Base-by-base conservation (phyloP, 2,797 vertebrate genomes). In the Phoeniculus purpureus region DNA sequence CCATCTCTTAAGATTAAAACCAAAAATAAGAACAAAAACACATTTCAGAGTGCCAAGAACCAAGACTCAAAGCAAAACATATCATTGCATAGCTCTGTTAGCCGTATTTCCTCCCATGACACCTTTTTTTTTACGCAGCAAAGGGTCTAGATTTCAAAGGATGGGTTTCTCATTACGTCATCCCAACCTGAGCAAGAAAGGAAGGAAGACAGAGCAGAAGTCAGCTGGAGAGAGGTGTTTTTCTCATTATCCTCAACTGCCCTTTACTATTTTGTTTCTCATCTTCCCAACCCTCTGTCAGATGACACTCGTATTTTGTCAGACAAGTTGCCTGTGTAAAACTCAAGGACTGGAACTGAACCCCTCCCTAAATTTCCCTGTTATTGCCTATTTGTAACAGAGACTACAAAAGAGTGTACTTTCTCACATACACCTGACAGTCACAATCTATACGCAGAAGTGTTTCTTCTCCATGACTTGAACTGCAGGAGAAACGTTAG, bases 241-340 rank as follows among this genome's bases (percentile, higher is more conserved):
- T 97, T 95, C 96, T 96, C 93, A 81, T 95, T 95, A 96, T 93
- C 85, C 94, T 94, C 85, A 85, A 52, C 81, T 88, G 91, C 87
- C 86, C 94, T 96, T 93, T 85, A 74, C 77, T 88, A 70, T 82
- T 95, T 90, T 80, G 51, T 60, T 85, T 80, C 86, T 91, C 61
- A 74, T 55, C 58, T 59, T 93, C 80, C 21, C n/a, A 77, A 1
- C 54, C 26, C 17, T 81, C 72, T 72, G 66, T 73, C 76, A 93
- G 23, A 37, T 66, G 52, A 84, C 80, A 93, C 71, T 95, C 77
- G 89, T 90, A 34, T 87, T 91, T 91, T 92, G 70, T 61, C 55
- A 87, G 65, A 81, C 91, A 80, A 80, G 31, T 81, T 94, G 61
- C 15, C 15, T 32, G 62, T 74, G 51, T 67, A 74, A 50, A 47